These are phyloP conservation scores for Ecliptopera silaceata DNA, from an alignment of 2,888 invertebrate genomes.

Conservation along the genomic window DNA sequence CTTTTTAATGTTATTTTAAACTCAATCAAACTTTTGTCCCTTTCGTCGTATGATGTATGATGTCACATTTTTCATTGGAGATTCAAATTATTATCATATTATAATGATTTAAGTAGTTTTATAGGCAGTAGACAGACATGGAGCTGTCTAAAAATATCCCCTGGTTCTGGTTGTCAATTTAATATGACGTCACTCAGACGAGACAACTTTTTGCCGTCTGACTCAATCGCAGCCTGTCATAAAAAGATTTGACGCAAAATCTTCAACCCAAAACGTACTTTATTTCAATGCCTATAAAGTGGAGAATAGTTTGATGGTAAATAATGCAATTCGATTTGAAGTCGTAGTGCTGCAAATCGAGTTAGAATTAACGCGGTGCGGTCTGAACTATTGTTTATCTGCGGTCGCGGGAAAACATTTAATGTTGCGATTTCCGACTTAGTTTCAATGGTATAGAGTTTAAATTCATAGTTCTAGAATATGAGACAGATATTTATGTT, in stretches of 20 bases:
- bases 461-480: neutral
- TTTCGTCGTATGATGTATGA: too few relatives aligned
- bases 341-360: constrained; percentile 54
- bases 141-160: constrained; percentile 15
- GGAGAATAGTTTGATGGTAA: constrained; percentile 9
- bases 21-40: too few relatives aligned
- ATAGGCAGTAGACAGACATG: neutral
- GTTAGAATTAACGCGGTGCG: constrained; percentile 47
- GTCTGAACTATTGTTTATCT: constrained; percentile 9
- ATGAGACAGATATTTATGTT: neutral
- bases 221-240: constrained; percentile 48
- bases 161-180: constrained; percentile 43
- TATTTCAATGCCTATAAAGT: constrained; percentile 28
- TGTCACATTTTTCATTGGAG: too few relatives aligned
- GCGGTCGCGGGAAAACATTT: constrained; percentile 34
- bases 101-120: neutral
- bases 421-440: constrained; percentile 24
- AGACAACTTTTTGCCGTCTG: constrained; percentile 59
- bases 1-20: too few relatives aligned
- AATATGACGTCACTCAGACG: constrained; percentile 58
- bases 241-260: constrained; percentile 32
- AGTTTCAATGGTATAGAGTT: neutral
- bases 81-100: neutral
- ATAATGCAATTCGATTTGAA: constrained; percentile 36
- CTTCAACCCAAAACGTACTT: constrained; percentile 37